A percentile compares a stretch with the other conserved stretches of the same genome.
Evolutionary conservation across 2,888 invertebrate genomes (phyloP).

Genomic region (Macrosoma leucophasiata): DNA sequence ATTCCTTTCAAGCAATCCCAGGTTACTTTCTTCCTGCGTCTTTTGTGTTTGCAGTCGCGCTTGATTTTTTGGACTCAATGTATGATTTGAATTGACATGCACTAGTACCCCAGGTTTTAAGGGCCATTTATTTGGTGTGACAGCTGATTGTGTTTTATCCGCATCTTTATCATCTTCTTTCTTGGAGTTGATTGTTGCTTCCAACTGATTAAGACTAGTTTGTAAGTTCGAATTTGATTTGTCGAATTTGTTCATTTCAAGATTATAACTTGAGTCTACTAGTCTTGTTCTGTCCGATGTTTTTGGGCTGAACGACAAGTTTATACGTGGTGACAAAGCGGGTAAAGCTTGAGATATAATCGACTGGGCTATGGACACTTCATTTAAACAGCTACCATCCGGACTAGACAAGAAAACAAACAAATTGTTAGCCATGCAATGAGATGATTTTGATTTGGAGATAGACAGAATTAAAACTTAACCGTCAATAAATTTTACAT

Average conservation of each 20-base stretch:
- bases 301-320: constrained; percentile 62
- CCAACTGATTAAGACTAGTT: constrained; percentile 46
- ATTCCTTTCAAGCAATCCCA: constrained; percentile 63
- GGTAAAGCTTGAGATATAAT: constrained; percentile 73
- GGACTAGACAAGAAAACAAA: constrained; percentile 51
- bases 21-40: constrained; percentile 39
- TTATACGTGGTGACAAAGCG: constrained; percentile 63
- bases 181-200: constrained; percentile 41
- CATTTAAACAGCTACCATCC: constrained; percentile 72
- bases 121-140: constrained; percentile 86
- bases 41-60: constrained; percentile 45
- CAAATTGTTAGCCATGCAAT: constrained; percentile 38
- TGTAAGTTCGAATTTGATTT: constrained; percentile 35
- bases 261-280: constrained; percentile 45
- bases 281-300: constrained; percentile 65
- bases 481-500: constrained; percentile 13
- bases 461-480: constrained; percentile 14
- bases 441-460: constrained; percentile 26
- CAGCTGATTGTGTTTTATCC: constrained; percentile 46
- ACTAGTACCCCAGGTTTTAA: constrained; percentile 91
- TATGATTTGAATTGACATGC: constrained; percentile 90
- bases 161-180: constrained; percentile 39
- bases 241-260: constrained; percentile 58
- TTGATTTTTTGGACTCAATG: constrained; percentile 76
- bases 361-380: constrained; percentile 72